Base-by-base conservation (phyloP, 2,888 invertebrate genomes). In the Caenorhabditis parvicauda region DNA sequence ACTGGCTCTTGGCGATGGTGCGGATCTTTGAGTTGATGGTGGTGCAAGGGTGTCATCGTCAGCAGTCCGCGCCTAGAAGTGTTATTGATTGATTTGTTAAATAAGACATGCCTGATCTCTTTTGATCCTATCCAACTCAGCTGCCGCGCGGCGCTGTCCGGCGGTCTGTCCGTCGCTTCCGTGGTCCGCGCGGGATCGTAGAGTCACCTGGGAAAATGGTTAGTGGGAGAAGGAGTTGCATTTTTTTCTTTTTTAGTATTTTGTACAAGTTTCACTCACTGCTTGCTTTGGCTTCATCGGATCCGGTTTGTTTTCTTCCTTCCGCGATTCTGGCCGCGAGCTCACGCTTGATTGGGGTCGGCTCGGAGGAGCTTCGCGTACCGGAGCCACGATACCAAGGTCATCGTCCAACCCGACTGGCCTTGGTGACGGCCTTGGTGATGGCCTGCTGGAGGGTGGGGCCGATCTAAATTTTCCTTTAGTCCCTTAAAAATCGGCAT, bases 81-180 rank as follows among this genome's bases (percentile, higher is more conserved):
- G 27, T 37, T 14, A 17, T 32, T 32, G 35, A 32, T 32, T n/a
- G 35, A 32, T 12, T 32, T 32, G 35, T 12, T 12, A 32, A 32
- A 32, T 32, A 32, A 32, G 9, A n/a, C 9, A 32, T n/a, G 50
- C 58, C 63, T 76, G 75, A 56, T 77, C 72, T 28, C 77, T 55
- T 35, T 67, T 66, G 55, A 77, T 77, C 14, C 72, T 56, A n/a
- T 77, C 77, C 45, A 77, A 54, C 43, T 77, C 79, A 24, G 75
- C 75, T 3, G 79, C 78, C 3, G 79, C 79, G 42, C 79, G 56
- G 48, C 63, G 50, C 60, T 79, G 79, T 21, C 79, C 79, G 7
- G 77, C 63, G 19, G 76, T 78, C 53, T 54, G 54, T 17, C 69
- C 77, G 2, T 44, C 41, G 27, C 61, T 74, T 45, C 76, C 76